Evolutionary conservation across 2,797 vertebrate genomes (phyloP), one percentile per base, ranked within the genome.

Genomic region (Knipowitschia caucasica): DNA sequence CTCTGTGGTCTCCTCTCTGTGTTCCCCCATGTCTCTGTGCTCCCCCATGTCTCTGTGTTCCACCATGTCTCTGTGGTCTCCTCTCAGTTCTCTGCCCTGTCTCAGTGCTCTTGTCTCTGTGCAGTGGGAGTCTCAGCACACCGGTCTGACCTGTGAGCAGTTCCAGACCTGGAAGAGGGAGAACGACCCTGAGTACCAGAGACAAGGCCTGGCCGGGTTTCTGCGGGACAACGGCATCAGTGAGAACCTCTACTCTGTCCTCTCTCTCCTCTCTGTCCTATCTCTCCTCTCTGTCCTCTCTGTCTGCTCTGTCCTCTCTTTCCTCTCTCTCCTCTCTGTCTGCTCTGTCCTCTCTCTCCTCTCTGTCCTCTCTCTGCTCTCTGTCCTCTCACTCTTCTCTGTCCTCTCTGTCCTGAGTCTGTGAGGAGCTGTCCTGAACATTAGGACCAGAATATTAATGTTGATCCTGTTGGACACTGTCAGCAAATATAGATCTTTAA

Each of bases 181-280:
- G 78, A 95, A 94, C 6, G 94, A 96, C 71, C 92, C 94, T 0
- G 93, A 95, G 64, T 95, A 95, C 62, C 94, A 95, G 80, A 90
- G 87, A 5, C 92, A 94, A 69, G 94, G 94, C 14, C 75, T 96
- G 75, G 94, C 93, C 0, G 92, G 92, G 62, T 96, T 94, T 62
- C 89, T 96, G 53, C 78, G 92, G 39, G 94, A 96, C 80, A 95
- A 95, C 1, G 94, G 94, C 68, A 96, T 96, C 59, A 92, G 94
- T 96, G 67, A 92, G 91, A 20, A 11, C 11, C 14, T 12, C 11
- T 4, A 12, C 30, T 4, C 18, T 34, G 7, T 50, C 20, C n/a
- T n/a, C n/a, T n/a, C n/a, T n/a, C n/a, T n/a, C n/a, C n/a, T n/a
- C n/a, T n/a, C n/a, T n/a, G n/a, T n/a, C n/a, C n/a, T n/a, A n/a